These are phyloP conservation scores for Hecatera dysodea DNA, from an alignment of 2,888 invertebrate genomes.

Conservation along the genomic window DNA sequence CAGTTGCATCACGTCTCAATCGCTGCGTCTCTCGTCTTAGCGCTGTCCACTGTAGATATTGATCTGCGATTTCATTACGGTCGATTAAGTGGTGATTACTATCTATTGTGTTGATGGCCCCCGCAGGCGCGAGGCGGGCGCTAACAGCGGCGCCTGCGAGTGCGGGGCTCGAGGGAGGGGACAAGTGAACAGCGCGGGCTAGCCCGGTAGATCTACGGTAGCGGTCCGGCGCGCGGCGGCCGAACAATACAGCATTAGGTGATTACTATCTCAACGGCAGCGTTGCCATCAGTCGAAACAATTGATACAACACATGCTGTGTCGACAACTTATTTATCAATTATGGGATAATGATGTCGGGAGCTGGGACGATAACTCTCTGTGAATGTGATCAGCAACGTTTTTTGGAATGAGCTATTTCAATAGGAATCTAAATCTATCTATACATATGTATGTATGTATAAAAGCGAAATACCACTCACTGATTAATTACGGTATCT, in stretches of 20 bases:
- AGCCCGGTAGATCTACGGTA: not conserved
- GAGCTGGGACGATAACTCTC: not conserved
- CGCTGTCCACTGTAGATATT: not conserved
- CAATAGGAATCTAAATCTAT: not conserved
- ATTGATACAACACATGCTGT: conserved; percentile 1
- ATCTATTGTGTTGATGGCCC: conserved; percentile 21
- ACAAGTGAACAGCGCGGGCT: not conserved
- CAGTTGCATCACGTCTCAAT: not conserved
- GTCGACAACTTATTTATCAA: not conserved
- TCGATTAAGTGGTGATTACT: conserved; percentile 36
- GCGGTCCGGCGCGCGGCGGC: not conserved
- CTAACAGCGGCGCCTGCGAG: not conserved
- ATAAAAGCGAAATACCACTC: no score
- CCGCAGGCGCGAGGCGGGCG: conserved; percentile 21
- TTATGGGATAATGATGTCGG: not conserved
- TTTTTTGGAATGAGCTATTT: no score
- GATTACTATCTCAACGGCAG: conserved; percentile 21
- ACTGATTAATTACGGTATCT: no score
- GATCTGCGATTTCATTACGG: conserved; percentile 29
- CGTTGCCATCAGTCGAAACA: not conserved
- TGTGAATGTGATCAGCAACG: not conserved
- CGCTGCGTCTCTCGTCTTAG: no score
- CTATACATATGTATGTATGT: no score
- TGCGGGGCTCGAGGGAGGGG: not conserved
- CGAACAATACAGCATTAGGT: not conserved